Evolutionary conservation across 2,888 invertebrate species (phyloP).

Genomic region (Pseudococcus viburni): DNA sequence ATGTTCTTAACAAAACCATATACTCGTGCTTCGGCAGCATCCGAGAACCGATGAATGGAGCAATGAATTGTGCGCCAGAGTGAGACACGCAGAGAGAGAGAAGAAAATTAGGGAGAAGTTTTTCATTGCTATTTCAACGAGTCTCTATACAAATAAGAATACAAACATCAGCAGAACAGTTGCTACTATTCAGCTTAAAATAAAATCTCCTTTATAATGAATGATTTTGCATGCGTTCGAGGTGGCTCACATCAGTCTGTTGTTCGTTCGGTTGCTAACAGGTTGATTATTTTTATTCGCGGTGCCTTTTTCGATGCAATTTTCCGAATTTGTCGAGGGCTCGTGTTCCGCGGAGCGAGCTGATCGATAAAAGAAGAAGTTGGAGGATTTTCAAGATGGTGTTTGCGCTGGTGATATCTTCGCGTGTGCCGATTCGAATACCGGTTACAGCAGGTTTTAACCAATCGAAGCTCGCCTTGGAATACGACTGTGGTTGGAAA

Average conservation of each 20-base stretch:
- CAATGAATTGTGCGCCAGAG: background rate
- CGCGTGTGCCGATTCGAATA: background rate
- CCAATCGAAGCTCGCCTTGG: conserved; percentile 39
- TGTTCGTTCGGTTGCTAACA: conserved; percentile 61
- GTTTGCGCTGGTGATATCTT: background rate
- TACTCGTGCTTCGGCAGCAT: background rate
- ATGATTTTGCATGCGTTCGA: conserved; percentile 66
- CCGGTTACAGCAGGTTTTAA: background rate
- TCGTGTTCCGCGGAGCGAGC: too few species aligned
- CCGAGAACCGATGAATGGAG: conserved; percentile 58
- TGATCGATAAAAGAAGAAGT: too few species aligned
- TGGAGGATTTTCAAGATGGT: background rate
- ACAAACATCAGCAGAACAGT: conserved; percentile 38
- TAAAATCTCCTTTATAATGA: conserved; percentile 62
- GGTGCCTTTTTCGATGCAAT: background rate
- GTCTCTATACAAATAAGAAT: conserved; percentile 14
- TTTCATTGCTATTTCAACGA: conserved; percentile 65
- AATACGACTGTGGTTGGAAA: background rate
- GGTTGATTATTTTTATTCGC: conserved; percentile 54
- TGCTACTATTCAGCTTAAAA: conserved; percentile 62
- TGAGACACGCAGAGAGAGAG: conserved; percentile 8
- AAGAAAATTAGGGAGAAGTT: conserved; percentile 59
- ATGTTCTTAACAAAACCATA: conserved; percentile 14
- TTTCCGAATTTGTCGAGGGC: background rate
- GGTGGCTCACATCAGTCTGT: conserved; percentile 60